Evolutionary conservation across 2,888 invertebrate genomes (phyloP), one percentile per base, ranked within the genome.

Genomic region (Trilocha varians): DNA sequence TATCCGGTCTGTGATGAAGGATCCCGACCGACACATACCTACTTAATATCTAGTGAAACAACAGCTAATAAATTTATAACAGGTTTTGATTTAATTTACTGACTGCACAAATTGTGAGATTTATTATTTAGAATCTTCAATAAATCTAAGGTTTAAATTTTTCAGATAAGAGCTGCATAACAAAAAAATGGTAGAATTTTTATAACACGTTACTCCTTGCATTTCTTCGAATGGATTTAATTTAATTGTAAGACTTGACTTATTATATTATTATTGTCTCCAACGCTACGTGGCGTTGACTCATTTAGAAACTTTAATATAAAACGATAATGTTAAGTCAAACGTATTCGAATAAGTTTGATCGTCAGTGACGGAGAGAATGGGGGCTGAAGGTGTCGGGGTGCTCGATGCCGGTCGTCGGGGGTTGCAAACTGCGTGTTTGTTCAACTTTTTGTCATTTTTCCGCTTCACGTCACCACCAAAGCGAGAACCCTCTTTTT

Each of bases 1-100:
- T 53, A 57, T 52, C 44, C 53, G 50, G 51, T 49, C 49, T 48
- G 49, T 57, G 58, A 58, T 46, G 53, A 53, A 52, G 52, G 47
- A 36, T 3, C 13, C 33, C 13, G 11, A 16, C 16, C 16, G 16
- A 13, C 3, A 25, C 14, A 11, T 38, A 25, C 8, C 6, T 11
- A 5, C 25, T n/a, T n/a, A n/a, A n/a, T n/a, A n/a, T n/a, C n/a
- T n/a, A n/a, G n/a, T n/a, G n/a, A n/a, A n/a, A n/a, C n/a, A n/a
- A n/a, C n/a, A n/a, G n/a, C n/a, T n/a, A n/a, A n/a, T n/a, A n/a
- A n/a, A n/a, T n/a, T n/a, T n/a, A n/a, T n/a, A n/a, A 25, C 25
- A 25, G 6, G 11, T 25, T 25, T 25, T 11, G 25, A 25, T 25
- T 25, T 25, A 11, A 25, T 25, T 25, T 25, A 25, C 25, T 25